phyloP scores from a whole-genome alignment of 2,888 invertebrate species.

The Oasisia sp. region DNA sequence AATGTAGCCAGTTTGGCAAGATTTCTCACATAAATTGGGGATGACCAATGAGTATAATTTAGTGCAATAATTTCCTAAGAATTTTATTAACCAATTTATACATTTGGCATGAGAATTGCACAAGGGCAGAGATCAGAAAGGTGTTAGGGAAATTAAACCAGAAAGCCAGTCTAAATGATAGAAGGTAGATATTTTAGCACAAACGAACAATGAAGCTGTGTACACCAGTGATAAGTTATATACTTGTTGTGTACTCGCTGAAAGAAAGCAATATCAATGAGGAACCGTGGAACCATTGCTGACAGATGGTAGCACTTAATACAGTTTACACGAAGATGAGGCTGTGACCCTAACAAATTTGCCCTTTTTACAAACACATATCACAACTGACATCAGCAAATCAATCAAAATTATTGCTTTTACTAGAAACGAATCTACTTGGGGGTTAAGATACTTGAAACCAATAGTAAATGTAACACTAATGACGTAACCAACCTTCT shows the following conservation, averaged over 20 bases:
- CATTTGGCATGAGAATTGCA: neutral
- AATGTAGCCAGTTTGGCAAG: neutral
- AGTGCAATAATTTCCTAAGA: no score
- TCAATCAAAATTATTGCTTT: no score
- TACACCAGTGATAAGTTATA: neutral
- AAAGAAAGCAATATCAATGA: neutral
- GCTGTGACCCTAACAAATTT: no score
- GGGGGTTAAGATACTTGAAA: no score
- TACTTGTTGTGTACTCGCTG: neutral
- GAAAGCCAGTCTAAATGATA: neutral
- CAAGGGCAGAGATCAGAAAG: neutral
- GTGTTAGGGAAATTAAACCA: neutral
- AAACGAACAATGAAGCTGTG: neutral
- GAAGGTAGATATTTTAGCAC: neutral
- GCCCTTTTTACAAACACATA: no score
- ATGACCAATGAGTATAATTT: neutral
- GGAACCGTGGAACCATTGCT: no score
- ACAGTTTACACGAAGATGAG: no score
- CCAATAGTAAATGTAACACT: no score
- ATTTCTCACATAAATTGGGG: neutral
- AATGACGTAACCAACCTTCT: no score
- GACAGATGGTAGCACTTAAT: no score
- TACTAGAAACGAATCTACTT: no score
- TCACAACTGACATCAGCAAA: no score
- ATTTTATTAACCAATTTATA: neutral